Conservation (phyloP, 2,888 invertebrate genomes). For the Eilema griseolum region DNA sequence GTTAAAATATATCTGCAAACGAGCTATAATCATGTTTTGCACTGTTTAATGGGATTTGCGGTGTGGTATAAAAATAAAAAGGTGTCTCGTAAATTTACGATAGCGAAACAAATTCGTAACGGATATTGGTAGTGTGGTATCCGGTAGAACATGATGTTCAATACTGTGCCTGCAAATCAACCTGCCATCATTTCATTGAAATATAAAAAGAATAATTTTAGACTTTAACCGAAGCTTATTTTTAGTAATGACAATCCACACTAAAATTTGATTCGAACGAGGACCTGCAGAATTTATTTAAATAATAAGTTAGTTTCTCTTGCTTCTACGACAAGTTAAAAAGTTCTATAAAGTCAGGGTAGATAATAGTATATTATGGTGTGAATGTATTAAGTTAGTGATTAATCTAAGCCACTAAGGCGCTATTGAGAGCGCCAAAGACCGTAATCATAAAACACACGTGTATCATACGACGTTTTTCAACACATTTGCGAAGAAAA, state of each 20-base stretch:
- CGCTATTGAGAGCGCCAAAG: too few species aligned
- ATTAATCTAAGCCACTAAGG: too few species aligned
- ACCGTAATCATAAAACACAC: too few species aligned
- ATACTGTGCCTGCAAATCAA: neutral
- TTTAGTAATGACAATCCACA: neutral
- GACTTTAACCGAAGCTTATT: too few species aligned
- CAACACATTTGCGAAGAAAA: too few species aligned
- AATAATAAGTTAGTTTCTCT: neutral
- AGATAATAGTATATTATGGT: too few species aligned
- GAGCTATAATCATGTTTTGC: constrained; percentile 25
- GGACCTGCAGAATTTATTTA: neutral
- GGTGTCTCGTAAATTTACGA: constrained; percentile 21
- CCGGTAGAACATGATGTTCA: constrained; percentile 37
- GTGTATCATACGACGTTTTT: too few species aligned
- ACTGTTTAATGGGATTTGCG: constrained; percentile 25
- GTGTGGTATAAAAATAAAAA: constrained; percentile 25
- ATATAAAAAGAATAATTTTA: neutral
- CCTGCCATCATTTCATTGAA: neutral
- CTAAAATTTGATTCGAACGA: neutral
- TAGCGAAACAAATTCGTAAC: constrained; percentile 17
- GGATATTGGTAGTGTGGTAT: constrained; percentile 38
- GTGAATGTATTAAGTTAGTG: too few species aligned
- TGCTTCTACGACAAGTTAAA: too few species aligned
- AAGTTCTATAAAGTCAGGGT: neutral
- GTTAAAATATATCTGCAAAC: constrained; percentile 22